Evolutionary conservation across 2,888 invertebrate species (phyloP).

Genomic region (Pegoplata infirma): DNA sequence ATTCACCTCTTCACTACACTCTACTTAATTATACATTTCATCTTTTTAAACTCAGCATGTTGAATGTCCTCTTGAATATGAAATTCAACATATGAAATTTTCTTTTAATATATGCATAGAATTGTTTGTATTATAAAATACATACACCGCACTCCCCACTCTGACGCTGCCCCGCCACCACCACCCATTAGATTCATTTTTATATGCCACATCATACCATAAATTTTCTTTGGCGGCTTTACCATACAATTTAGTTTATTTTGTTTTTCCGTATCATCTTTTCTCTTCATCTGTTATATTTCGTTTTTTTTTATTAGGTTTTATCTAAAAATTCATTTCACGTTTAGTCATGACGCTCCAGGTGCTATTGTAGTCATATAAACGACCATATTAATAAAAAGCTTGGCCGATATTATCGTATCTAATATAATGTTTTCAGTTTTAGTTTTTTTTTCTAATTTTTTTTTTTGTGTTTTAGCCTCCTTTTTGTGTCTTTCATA

Average conservation of each 20-base stretch:
- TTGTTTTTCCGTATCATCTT: neutral
- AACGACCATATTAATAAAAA: conserved; percentile 48
- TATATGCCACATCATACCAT: neutral
- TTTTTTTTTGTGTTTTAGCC: neutral
- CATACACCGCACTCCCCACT: neutral
- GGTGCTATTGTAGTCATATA: conserved; percentile 49
- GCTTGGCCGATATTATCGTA: conserved; percentile 49
- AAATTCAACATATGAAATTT: conserved; percentile 12
- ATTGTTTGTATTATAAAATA: conserved; percentile 22
- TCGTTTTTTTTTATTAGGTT: conserved; percentile 46
- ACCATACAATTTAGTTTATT: neutral
- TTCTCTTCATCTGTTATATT: conserved; percentile 2
- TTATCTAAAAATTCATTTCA: conserved; percentile 57
- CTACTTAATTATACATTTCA: neutral
- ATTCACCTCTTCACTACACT: neutral
- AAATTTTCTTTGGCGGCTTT: neutral
- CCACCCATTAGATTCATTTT: neutral
- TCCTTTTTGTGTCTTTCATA: neutral
- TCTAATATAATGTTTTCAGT: conserved; percentile 17
- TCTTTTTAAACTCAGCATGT: conserved; percentile 44
- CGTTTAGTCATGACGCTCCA: conserved; percentile 53
- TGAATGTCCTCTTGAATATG: conserved; percentile 18
- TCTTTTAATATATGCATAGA: neutral
- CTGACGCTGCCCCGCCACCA: too few relatives aligned
- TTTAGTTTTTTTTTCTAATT: conserved; percentile 3